phyloP scores from a whole-genome alignment of 92 coral and sea anemone species.

The Actinostola sp. region DNA sequence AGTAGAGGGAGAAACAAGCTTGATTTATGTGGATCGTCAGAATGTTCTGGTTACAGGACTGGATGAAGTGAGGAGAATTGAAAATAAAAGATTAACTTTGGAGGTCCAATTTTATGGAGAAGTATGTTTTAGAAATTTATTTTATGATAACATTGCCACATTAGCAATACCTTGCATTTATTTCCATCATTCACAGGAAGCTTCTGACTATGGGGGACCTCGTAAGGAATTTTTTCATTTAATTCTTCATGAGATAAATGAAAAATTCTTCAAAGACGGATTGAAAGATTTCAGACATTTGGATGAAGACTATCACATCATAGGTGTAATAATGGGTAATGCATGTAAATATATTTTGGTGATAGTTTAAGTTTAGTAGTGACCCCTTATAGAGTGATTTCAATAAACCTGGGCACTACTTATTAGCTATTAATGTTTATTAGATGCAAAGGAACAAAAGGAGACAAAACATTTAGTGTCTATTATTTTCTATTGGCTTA shows the following conservation, averaged over 20 bases:
- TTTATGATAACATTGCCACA: not conserved
- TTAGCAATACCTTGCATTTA: not conserved
- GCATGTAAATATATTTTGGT: too few relatives aligned
- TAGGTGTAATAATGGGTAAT: slow-evolving; percentile 8
- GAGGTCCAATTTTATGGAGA: slow-evolving; percentile 45
- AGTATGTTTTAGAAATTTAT: slow-evolving; percentile 13
- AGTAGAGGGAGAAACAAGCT: slow-evolving; percentile 36
- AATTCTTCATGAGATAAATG: slow-evolving; percentile 26
- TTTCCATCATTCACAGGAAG: slow-evolving; percentile 1
- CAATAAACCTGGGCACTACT: too few relatives aligned
- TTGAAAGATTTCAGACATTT: not conserved
- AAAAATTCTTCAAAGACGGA: slow-evolving; percentile 38
- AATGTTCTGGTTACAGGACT: slow-evolving; percentile 51
- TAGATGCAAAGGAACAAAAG: too few relatives aligned
- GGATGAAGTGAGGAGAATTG: slow-evolving; percentile 23
- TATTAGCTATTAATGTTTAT: too few relatives aligned
- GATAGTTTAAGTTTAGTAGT: too few relatives aligned
- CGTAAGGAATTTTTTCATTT: slow-evolving; percentile 43
- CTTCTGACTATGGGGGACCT: slow-evolving; percentile 43
- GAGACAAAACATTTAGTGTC: too few relatives aligned
- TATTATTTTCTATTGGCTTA: too few relatives aligned
- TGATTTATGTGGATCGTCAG: slow-evolving; percentile 40
- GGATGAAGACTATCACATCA: not conserved
- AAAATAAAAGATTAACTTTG: slow-evolving; percentile 30
- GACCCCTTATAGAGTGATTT: too few relatives aligned